Base-by-base conservation (phyloP, 1,140 invertebrate genomes). In the Cylas formicarius region DNA sequence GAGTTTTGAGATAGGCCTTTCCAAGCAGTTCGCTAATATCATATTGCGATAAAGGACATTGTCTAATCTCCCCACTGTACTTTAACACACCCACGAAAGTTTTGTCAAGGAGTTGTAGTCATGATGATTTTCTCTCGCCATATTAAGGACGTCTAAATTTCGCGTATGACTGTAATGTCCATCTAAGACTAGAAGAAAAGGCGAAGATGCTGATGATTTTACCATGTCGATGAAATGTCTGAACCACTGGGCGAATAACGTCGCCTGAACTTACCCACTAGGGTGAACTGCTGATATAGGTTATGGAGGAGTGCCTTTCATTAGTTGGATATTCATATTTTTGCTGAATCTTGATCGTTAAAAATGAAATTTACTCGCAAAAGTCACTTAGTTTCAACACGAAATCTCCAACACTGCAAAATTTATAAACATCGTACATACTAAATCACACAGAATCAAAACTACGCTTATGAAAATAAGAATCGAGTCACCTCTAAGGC, bases 71-170 rank as follows among this genome's bases (percentile, higher is more conserved):
- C 27, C 16, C 27, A 14, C 27, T 28, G 27, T 28, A 28, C 16
- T 28, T 28, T n/a, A 53, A 21, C 11, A 56, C 50, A 20, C 37
- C 36, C 51, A 63, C 60, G 28, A 67, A 53, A 7, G 45, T 21
- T 9, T 50, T 38, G 40, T 65, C 66, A 11, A 64, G 42, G 16
- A 63, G 65, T 41, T 67, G 62, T 61, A 67, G 28, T 13, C 53
- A 10, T 22, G 5, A 37, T 22, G 13, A 21, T 37, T 37, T 20
- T 37, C 18, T 37, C 10, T 46, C n/a, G 21, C 19, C 3, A 37
- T 2, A 2, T 29, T 3, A 18, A 20, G 8, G 10, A 20, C 3
- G 35, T 37, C 35, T 29, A 37, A 21, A 37, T 37, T 21, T 22
- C 19, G 2, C 11, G 35, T 37, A 21, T 37, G 19, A 20, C 35